phyloP scores from a whole-genome alignment of 2,888 invertebrate species.

The Athetis lepigone region DNA sequence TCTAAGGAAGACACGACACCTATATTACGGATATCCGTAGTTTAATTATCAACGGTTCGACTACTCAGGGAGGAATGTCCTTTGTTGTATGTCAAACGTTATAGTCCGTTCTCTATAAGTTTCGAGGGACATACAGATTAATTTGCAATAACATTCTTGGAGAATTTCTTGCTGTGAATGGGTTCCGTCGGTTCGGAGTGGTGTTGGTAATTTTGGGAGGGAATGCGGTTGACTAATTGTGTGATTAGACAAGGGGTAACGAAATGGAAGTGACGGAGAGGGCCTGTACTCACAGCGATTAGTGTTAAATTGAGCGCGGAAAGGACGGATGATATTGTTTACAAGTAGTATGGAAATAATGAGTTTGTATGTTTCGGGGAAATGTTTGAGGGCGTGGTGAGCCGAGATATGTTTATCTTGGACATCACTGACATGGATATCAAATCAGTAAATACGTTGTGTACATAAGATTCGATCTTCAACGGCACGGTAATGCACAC shows the following conservation, averaged over 20 bases:
- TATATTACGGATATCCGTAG: slow-evolving; percentile 60
- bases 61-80: slow-evolving; percentile 54
- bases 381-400: neutral
- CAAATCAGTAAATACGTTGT: too few species aligned
- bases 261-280: slow-evolving; percentile 50
- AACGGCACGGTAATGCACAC: too few species aligned
- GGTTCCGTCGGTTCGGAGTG: slow-evolving; percentile 31
- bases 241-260: slow-evolving; percentile 46
- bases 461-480: too few species aligned
- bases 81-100: slow-evolving; percentile 61
- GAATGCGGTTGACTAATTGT: slow-evolving; percentile 54
- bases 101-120: slow-evolving; percentile 35
- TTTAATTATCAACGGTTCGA: slow-evolving; percentile 64
- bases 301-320: slow-evolving; percentile 45
- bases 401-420: too few species aligned
- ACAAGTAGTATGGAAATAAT: slow-evolving; percentile 40
- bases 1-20: slow-evolving; percentile 51
- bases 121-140: slow-evolving; percentile 56
- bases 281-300: slow-evolving; percentile 14
- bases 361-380: slow-evolving; percentile 28
- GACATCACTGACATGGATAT: too few species aligned
- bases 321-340: slow-evolving; percentile 47
- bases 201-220: slow-evolving; percentile 41
- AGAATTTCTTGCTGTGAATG: slow-evolving; percentile 51
- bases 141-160: slow-evolving; percentile 66